Conservation (phyloP, 2,888 invertebrate genomes). For the Andrena bicolor region DNA sequence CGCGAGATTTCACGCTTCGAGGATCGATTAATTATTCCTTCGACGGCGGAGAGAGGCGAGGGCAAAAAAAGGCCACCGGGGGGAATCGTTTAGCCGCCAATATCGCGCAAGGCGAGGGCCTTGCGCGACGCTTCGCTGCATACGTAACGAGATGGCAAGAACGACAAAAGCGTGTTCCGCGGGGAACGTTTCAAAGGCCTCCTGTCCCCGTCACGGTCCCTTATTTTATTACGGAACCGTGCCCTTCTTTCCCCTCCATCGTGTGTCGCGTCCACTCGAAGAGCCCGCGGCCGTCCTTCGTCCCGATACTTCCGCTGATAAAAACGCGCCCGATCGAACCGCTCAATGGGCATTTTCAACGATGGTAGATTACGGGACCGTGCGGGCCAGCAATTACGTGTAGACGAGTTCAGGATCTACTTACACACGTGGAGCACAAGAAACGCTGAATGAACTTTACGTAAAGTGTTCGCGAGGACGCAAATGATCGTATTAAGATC, state of each 20-base stretch:
- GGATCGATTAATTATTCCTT: constrained; percentile 71
- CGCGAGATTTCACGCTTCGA: constrained; percentile 68
- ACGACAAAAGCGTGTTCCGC: constrained; percentile 42
- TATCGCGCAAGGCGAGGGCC: constrained; percentile 33
- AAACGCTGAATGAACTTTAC: neutral
- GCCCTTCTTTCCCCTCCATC: neutral
- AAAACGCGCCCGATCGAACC: neutral
- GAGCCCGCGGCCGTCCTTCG: neutral
- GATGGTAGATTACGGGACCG: neutral
- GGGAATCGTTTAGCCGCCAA: constrained; percentile 55
- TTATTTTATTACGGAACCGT: constrained; percentile 10
- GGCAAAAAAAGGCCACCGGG: constrained; percentile 23
- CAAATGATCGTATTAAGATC: neutral
- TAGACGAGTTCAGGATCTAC: neutral
- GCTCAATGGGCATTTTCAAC: neutral
- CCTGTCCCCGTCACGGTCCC: neutral
- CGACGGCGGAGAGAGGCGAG: constrained; percentile 10
- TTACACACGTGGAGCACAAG: neutral
- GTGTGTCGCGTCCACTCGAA: constrained; percentile 5
- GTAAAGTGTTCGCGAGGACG: neutral
- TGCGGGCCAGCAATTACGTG: neutral
- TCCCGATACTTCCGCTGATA: constrained; percentile 20
- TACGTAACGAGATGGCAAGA: constrained; percentile 61
- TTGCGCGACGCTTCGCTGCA: constrained; percentile 62
- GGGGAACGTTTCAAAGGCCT: neutral